Conservation (phyloP, 2,113 vertebrate genomes). For the Xenopus borealis region DNA sequence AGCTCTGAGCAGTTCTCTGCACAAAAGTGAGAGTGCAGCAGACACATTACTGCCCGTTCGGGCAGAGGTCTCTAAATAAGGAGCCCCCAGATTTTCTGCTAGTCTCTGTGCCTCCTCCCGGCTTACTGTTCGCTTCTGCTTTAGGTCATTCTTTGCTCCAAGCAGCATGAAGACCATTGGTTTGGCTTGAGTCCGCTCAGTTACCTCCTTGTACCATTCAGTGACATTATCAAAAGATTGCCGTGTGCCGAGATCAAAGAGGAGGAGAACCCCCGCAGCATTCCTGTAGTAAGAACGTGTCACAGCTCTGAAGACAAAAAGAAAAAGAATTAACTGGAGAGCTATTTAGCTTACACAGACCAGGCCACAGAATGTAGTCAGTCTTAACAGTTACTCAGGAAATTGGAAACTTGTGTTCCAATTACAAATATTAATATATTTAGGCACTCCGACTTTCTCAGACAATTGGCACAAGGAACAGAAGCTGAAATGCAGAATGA, state of each 20-base stretch:
- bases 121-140: slow-evolving; percentile 59
- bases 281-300: slow-evolving; percentile 79
- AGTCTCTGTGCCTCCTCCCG: slow-evolving; percentile 68
- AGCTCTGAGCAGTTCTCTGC: slow-evolving; percentile 62
- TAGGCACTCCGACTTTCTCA: too few relatives aligned
- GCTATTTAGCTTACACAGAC: too few relatives aligned
- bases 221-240: slow-evolving; percentile 71
- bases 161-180: slow-evolving; percentile 71
- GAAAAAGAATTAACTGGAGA: neutral
- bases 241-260: slow-evolving; percentile 76
- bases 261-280: slow-evolving; percentile 73
- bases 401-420: too few relatives aligned
- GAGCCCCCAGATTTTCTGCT: slow-evolving; percentile 60
- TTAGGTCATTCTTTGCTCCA: slow-evolving; percentile 76
- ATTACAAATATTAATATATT: too few relatives aligned
- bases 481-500: too few relatives aligned
- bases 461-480: too few relatives aligned
- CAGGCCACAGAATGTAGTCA: too few relatives aligned
- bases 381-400: too few relatives aligned
- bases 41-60: slow-evolving; percentile 69
- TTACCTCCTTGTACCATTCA: slow-evolving; percentile 75
- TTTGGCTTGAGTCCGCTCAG: slow-evolving; percentile 64
- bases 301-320: slow-evolving; percentile 65
- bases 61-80: slow-evolving; percentile 74
- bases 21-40: slow-evolving; percentile 67